A percentile compares a stretch with the other conserved stretches of the same genome.
These are phyloP conservation scores for Pseudococcus jackbeardsleyi DNA, from an alignment of 2,888 invertebrate species.

Conservation along the genomic window DNA sequence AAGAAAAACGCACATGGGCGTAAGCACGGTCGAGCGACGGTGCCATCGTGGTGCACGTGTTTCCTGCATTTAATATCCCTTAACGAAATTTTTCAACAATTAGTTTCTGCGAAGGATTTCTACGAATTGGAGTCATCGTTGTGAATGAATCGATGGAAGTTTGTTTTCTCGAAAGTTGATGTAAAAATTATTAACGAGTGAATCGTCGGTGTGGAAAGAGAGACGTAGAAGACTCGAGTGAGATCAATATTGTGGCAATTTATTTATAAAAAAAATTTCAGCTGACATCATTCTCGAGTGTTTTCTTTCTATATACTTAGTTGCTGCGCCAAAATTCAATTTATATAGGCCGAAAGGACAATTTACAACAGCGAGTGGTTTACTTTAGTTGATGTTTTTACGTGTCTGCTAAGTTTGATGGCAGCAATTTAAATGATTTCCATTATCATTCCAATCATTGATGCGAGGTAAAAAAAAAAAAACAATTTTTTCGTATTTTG, in stretches of 20 bases:
- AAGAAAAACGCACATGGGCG: conserved; percentile 45
- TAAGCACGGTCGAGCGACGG: neutral
- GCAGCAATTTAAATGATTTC: neutral
- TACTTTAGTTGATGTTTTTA: neutral
- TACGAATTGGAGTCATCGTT: neutral
- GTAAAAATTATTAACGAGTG: no score
- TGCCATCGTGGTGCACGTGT: conserved; percentile 28
- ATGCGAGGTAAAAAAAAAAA: neutral
- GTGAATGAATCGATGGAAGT: neutral
- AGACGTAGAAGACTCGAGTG: neutral
- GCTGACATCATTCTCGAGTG: conserved; percentile 3
- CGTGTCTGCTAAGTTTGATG: neutral
- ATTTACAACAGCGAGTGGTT: neutral
- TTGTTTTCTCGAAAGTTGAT: no score
- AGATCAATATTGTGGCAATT: neutral
- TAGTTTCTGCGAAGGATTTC: neutral
- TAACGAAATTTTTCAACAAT: conserved; percentile 33
- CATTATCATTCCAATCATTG: neutral
- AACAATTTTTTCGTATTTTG: neutral
- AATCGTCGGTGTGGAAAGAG: neutral
- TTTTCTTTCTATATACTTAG: neutral
- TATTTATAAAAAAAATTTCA: neutral
- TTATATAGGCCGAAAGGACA: neutral
- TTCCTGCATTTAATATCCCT: conserved; percentile 41
- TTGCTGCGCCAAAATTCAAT: neutral